These are phyloP conservation scores for Stichodactyla helianthus DNA, from an alignment of 64 coral and sea anemone species.

Conservation along the genomic window DNA sequence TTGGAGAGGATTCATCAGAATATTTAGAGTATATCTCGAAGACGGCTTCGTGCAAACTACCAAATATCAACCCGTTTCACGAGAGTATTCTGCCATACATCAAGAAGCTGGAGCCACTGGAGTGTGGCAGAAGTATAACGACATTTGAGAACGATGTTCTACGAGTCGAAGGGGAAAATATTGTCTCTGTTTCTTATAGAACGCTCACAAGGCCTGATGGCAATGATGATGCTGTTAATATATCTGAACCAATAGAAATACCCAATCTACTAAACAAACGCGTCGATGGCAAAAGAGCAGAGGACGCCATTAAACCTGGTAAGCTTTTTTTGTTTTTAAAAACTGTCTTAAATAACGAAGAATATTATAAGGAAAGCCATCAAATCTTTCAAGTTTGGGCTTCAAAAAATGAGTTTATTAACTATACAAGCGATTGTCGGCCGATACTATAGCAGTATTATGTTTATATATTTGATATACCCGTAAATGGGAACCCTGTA, in stretches of 20 bases:
- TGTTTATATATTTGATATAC: too few relatives aligned
- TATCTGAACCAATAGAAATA: conserved; percentile 34
- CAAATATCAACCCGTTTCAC: conserved; percentile 40
- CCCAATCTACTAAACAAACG: neutral
- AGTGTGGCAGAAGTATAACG: conserved; percentile 17
- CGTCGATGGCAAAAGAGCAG: neutral
- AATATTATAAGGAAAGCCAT: too few relatives aligned
- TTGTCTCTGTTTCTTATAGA: conserved; percentile 41
- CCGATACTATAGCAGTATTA: too few relatives aligned
- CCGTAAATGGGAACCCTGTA: too few relatives aligned
- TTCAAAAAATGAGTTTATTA: too few relatives aligned
- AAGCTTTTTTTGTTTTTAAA: neutral
- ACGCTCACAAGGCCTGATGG: conserved; percentile 7
- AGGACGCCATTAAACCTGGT: conserved; percentile 16
- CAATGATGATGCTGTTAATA: conserved; percentile 23
- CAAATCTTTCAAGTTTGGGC: too few relatives aligned
- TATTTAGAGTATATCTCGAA: conserved; percentile 20
- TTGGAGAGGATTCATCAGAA: neutral
- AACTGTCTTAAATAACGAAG: too few relatives aligned
- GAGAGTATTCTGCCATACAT: conserved; percentile 21
- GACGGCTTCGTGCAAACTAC: conserved; percentile 31
- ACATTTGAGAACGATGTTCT: conserved; percentile 42
- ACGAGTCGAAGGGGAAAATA: conserved; percentile 31
- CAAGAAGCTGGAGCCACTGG: conserved; percentile 10
- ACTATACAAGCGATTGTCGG: too few relatives aligned